Evolutionary conservation across 2,113 vertebrate species (phyloP), one percentile per base, ranked within the genome.

Genomic region (Cyanoramphus novaezelandiae): DNA sequence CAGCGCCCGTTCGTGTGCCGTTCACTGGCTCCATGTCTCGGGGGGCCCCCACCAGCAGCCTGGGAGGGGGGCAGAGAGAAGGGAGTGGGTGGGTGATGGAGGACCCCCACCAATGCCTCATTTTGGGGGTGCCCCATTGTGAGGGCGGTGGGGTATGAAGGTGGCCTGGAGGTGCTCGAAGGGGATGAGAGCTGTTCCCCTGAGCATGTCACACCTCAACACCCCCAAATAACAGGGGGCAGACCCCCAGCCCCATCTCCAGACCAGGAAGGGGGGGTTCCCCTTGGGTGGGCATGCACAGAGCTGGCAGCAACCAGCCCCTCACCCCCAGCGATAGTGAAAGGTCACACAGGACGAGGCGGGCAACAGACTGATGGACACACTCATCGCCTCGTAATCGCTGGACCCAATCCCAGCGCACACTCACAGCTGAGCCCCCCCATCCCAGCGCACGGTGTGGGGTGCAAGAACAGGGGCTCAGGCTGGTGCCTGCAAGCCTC

Each of bases 31-130:
- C 98, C 33, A 96, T 93, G 14, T 99, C 99, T 81, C 90, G 98
- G 20, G 99, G 99, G 4, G 99, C 99, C 41, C 99, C 99, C 4
- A 97, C 96, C 60, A 99, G 97, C 76, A 99, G 98, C 88, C 99
- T 99, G 95, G 20, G 69, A 18, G 39, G 21, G 20, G 39, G 21
- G 59, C n/a, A 75, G 8, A 6, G 7, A 15, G 10, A 21, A 8
- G 12, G 6, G 6, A 7, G 20, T 3, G 6, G 27, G 33, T 41
- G 57, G 15, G 50, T 6, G 11, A 27, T 1, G 7, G 13, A 16
- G 6, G 65, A 10, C 16, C 31, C 5, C 0, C n/a, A 27, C 77
- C 49, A 21, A 5, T 1, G 3, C 31, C 43, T 44, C 7, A 2
- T 39, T 79, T 31, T 35, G 37, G 49, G 57, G 39, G 63, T 53